These are phyloP conservation scores for Acanthiza pusilla DNA, from an alignment of 2,797 vertebrate species.

Conservation along the genomic window DNA sequence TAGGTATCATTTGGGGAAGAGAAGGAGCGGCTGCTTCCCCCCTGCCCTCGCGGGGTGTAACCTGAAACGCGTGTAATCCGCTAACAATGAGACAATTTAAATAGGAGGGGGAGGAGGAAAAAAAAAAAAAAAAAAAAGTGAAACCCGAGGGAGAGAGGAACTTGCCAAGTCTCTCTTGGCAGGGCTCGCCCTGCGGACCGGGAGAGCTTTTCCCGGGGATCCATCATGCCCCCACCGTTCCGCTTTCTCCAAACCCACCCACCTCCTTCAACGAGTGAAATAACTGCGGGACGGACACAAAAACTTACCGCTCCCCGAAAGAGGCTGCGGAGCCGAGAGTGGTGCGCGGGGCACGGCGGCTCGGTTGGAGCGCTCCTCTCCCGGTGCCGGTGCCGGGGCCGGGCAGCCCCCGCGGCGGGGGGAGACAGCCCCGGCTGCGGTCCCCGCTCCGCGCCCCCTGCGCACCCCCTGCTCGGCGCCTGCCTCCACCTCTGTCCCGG, in stretches of 20 bases:
- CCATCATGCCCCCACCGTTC: no score
- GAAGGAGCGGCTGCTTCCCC: neutral
- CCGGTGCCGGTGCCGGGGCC: neutral
- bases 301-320: neutral
- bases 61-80: constrained; percentile 4
- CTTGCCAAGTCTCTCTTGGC: constrained; percentile 19
- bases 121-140: neutral
- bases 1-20: neutral
- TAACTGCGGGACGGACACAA: neutral
- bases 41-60: neutral
- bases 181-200: neutral
- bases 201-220: neutral
- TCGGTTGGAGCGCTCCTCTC: neutral
- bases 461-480: neutral
- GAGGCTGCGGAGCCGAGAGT: neutral
- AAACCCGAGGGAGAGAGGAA: neutral
- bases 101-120: neutral
- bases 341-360: neutral
- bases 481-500: neutral
- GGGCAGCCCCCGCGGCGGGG: neutral
- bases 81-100: constrained; percentile 1
- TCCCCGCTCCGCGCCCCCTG: neutral
- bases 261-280: neutral
- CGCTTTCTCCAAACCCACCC: neutral
- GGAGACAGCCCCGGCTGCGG: neutral